Base-by-base conservation (phyloP, 2,888 invertebrate genomes). In the Fissipunctia ypsillon region DNA sequence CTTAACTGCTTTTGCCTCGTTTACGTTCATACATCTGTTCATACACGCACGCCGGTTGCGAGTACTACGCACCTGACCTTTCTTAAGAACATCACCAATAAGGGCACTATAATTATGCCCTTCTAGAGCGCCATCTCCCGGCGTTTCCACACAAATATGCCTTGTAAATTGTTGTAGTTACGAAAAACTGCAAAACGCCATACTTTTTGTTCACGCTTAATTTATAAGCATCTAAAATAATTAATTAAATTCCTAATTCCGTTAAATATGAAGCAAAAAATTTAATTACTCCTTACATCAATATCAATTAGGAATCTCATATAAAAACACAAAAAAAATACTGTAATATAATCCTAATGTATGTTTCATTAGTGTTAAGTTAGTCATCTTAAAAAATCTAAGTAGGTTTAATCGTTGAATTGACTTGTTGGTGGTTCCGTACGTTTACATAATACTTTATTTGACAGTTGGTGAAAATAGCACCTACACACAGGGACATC, bases 241-340 rank as follows among this genome's bases (percentile, higher is more conserved):
- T 65, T 35, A 0, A 56, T 67, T 63, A 45, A 68, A 65, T 60
- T 76, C 9, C 7, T 19, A 31, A 57, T 66, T 64, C 31, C 7
- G 31, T 80, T 70, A 71, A 60, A 5, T 64, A 38, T 35, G 12
- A 19, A n/a, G 43, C 60, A 80, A 80, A 85, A 85, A 80, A 45
- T 0, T 14, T 84, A 75, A 78, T 80, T 73, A 72, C 74, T 77
- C 7, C 28, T 66, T 63, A 54, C 86, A 84, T 86, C 69, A 84
- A 81, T 85, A 84, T 83, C 83, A 86, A 84, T 86, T 84, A 86
- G 72, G 69, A 52, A 38, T 73, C 59, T 48, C 28, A 31, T 28
- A 65, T 50, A 76, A 76, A 84, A 78, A 45, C 61, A 31, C n/a
- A 12, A 9, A 45, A 3, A 57, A 69, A 71, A 56, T 22, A 61